phyloP scores from a whole-genome alignment of 2,888 invertebrate genomes.

The Tetrapedia diversipes region DNA sequence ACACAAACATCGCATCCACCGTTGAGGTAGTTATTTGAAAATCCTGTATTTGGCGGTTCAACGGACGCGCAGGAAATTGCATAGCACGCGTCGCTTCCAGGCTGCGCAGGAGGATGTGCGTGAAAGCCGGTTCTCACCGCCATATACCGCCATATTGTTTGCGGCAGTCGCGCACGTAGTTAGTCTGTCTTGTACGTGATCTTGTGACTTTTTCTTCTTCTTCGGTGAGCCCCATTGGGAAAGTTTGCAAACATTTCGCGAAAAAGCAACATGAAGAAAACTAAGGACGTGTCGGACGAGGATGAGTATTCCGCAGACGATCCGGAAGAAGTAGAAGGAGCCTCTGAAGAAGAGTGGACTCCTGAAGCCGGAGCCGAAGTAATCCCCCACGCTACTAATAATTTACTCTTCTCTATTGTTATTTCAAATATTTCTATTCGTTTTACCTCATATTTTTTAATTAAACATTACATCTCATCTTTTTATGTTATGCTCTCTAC shows the following conservation, averaged over 20 bases:
- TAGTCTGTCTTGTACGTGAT: constrained; percentile 42
- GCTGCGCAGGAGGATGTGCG: constrained; percentile 61
- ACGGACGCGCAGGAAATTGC: constrained; percentile 34
- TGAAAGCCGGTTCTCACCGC: constrained; percentile 62
- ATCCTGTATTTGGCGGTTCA: constrained; percentile 6
- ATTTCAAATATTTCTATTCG: background rate
- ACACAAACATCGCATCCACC: background rate
- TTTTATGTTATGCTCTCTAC: background rate
- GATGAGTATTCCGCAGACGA: constrained; percentile 82
- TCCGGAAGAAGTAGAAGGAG: constrained; percentile 82
- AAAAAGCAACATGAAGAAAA: constrained; percentile 80
- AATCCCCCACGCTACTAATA: constrained; percentile 66
- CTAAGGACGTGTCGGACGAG: constrained; percentile 81
- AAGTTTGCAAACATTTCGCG: constrained; percentile 79
- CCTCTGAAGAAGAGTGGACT: constrained; percentile 83
- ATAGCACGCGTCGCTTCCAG: constrained; percentile 59
- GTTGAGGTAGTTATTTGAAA: constrained; percentile 2
- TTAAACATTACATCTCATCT: too few species aligned
- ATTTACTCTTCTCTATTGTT: constrained; percentile 29
- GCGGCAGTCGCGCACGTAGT: constrained; percentile 72
- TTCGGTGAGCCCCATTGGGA: constrained; percentile 62
- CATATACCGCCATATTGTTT: constrained; percentile 77
- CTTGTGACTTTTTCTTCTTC: constrained; percentile 48
- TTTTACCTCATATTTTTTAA: background rate
- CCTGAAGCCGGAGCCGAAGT: constrained; percentile 80